Evolutionary conservation across 2,113 vertebrate genomes (phyloP).

Genomic region (Cheilinus undulatus): DNA sequence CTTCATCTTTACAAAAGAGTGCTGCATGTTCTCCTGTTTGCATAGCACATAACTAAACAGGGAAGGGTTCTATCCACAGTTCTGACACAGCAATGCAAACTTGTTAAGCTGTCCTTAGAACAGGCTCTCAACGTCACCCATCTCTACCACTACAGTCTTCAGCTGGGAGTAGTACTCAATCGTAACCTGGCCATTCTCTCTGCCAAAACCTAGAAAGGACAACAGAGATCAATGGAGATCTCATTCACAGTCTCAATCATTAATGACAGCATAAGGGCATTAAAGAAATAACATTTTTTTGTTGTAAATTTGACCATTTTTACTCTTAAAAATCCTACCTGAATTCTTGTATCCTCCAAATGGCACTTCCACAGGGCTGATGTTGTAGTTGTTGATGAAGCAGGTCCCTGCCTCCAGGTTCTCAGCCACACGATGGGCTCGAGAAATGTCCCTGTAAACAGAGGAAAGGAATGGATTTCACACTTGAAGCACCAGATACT

Average conservation of each 20-base stretch:
- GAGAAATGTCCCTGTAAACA: slow-evolving; percentile 88
- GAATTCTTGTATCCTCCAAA: slow-evolving; percentile 98
- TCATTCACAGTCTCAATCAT: not conserved
- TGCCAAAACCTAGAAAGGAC: slow-evolving; percentile 89
- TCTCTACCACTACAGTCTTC: slow-evolving; percentile 95
- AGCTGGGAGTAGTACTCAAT: slow-evolving; percentile 94
- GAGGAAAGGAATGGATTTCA: not conserved
- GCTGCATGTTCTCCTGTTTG: not conserved
- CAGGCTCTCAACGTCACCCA: slow-evolving; percentile 90
- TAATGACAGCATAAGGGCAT: too few relatives aligned
- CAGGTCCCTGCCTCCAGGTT: slow-evolving; percentile 92
- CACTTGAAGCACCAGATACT: not conserved
- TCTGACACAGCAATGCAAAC: not conserved
- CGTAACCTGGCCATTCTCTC: slow-evolving; percentile 92
- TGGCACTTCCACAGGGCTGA: slow-evolving; percentile 89
- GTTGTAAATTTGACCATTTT: not conserved
- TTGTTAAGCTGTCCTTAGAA: slow-evolving; percentile 78
- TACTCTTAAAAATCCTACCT: slow-evolving; percentile 79
- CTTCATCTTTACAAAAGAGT: not conserved
- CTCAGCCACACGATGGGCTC: slow-evolving; percentile 92
- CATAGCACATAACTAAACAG: too few relatives aligned
- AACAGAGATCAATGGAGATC: not conserved
- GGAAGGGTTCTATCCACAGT: not conserved
- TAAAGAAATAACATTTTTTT: too few relatives aligned
- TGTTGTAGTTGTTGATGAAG: slow-evolving; percentile 97